phyloP scores from a whole-genome alignment of 2,113 vertebrate genomes.

The Bothrops jararaca region DNA sequence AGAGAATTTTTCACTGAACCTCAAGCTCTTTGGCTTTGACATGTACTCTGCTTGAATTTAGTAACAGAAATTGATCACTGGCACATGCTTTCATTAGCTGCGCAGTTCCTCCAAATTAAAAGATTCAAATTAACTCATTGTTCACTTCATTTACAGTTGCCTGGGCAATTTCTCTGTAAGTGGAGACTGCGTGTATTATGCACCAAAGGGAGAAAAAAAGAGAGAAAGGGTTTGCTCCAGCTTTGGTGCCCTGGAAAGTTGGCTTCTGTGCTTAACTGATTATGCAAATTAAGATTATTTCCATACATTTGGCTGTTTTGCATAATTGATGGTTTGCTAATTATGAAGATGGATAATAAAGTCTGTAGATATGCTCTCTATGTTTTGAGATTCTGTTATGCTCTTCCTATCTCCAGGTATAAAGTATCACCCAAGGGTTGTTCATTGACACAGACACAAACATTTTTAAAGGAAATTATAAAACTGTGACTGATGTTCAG shows the following conservation, averaged over 20 bases:
- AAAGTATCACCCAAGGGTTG: not conserved
- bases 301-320: not conserved
- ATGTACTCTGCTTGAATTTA: slow-evolving; percentile 21
- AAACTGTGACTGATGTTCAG: not conserved
- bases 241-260: not conserved
- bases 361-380: not conserved
- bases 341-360: not conserved
- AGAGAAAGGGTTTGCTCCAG: not conserved
- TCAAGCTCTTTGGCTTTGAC: not conserved
- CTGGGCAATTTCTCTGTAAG: not conserved
- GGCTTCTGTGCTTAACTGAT: not conserved
- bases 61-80: not conserved
- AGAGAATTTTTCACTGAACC: slow-evolving; percentile 5
- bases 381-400: not conserved
- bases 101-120: slow-evolving; percentile 13
- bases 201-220: too few relatives aligned
- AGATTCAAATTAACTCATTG: slow-evolving; percentile 5
- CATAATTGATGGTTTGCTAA: not conserved
- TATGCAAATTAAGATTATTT: not conserved
- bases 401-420: not conserved
- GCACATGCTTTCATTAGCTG: not conserved
- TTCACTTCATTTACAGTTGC: not conserved
- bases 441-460: not conserved
- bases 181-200: not conserved
- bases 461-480: not conserved